These are phyloP conservation scores for Ptyas mucosa DNA, from an alignment of 2,113 vertebrate genomes.

Conservation along the genomic window DNA sequence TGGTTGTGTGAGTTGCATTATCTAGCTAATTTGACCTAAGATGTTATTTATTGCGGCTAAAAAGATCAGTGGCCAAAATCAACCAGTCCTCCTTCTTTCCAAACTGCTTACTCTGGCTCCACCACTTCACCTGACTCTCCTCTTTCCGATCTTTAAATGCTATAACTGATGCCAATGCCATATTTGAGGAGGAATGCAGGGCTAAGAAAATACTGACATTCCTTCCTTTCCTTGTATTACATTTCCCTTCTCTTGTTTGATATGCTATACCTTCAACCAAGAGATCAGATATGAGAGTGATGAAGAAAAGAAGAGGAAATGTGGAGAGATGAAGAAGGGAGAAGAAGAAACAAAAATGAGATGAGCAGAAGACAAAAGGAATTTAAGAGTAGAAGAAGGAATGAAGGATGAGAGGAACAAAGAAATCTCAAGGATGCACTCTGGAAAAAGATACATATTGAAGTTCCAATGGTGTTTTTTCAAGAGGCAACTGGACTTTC, in stretches of 20 bases:
- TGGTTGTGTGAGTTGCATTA: background rate
- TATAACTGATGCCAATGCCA: background rate
- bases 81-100: background rate
- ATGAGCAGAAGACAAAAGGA: background rate
- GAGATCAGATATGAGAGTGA: background rate
- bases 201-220: background rate
- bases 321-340: background rate
- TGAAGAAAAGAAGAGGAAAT: background rate
- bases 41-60: background rate
- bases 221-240: background rate
- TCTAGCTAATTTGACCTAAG: background rate
- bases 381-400: background rate
- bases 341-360: background rate
- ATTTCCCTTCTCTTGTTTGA: background rate
- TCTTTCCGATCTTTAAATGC: background rate
- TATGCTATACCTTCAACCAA: background rate
- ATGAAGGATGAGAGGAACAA: background rate
- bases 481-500: too few species aligned
- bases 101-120: background rate
- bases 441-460: background rate
- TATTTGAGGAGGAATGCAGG: background rate
- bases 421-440: background rate
- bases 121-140: background rate
- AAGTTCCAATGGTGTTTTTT: background rate
- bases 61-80: background rate